Percentiles rank a stretch among this genome's conserved stretches.
Evolutionary conservation across 2,797 vertebrate species (phyloP).

Genomic region (Neopelma chrysocephalum): DNA sequence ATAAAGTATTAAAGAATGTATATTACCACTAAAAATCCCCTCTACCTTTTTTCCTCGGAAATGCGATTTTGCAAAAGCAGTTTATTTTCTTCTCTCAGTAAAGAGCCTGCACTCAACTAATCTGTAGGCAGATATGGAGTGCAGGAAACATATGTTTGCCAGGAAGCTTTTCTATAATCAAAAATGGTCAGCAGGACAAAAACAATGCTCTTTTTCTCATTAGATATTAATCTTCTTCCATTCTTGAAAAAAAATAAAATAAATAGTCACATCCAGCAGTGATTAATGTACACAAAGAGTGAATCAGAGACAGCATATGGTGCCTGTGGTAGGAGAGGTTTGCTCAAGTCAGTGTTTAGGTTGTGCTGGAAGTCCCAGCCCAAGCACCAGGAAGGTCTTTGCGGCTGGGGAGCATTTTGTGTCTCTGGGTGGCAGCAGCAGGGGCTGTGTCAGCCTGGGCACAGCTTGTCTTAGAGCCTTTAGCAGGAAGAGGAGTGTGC

Average conservation of each 20-base stretch:
- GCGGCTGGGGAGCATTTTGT: constrained; percentile 28
- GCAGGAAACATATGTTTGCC: constrained; percentile 21
- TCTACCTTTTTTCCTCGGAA: not conserved
- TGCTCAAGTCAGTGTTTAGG: constrained; percentile 69
- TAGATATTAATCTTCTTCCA: constrained; percentile 31
- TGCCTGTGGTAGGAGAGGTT: not conserved
- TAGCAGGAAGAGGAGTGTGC: constrained; percentile 74
- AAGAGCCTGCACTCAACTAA: not conserved
- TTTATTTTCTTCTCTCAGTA: constrained; percentile 21
- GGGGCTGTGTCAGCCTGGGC: constrained; percentile 69
- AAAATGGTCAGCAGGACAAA: not conserved
- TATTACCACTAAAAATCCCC: not conserved
- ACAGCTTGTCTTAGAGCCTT: constrained; percentile 74
- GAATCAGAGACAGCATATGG: constrained; percentile 36
- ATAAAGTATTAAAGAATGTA: not conserved
- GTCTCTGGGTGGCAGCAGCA: constrained; percentile 31
- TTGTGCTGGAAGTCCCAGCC: constrained; percentile 68
- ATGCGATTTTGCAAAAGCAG: not conserved
- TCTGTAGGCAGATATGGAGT: not conserved
- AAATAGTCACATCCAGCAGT: not conserved
- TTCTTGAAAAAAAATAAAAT: not conserved
- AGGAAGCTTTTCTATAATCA: constrained; percentile 37
- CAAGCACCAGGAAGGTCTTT: constrained; percentile 43
- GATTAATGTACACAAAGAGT: constrained; percentile 39
- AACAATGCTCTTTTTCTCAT: not conserved